A percentile compares a stretch with the other conserved stretches of the same genome.
Conservation (phyloP, 2,888 invertebrate genomes). For the Drosophila pseudotalamancana region DNA sequence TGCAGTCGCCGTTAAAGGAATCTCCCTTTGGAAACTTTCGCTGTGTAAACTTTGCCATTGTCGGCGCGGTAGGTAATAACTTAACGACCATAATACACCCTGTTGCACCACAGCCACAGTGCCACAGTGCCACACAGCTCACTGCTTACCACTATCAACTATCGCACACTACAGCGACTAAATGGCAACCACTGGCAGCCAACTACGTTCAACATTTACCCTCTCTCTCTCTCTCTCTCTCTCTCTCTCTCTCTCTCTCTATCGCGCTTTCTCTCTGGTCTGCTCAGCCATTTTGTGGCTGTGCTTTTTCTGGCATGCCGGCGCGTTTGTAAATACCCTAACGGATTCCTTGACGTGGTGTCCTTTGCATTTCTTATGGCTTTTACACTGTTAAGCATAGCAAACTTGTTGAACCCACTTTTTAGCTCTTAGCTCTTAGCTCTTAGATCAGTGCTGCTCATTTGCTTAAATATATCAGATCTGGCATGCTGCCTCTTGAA, state of each 20-base stretch:
- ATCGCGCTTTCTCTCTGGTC: background rate
- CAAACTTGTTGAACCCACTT: no score
- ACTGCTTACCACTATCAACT: constrained; percentile 44
- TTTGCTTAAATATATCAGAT: no score
- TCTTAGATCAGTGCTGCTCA: no score
- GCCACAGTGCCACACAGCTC: no score
- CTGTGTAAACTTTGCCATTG: constrained; percentile 77
- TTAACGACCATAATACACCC: constrained; percentile 81
- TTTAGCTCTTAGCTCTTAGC: no score
- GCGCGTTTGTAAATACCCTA: constrained; percentile 40
- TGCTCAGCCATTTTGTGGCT: constrained; percentile 32
- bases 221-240: background rate
- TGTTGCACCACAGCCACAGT: constrained; percentile 70
- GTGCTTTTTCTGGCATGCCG: constrained; percentile 49
- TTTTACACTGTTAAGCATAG: background rate
- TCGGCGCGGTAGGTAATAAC: constrained; percentile 70
- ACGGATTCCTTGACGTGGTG: constrained; percentile 3
- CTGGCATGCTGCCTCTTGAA: no score
- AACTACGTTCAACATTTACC: constrained; percentile 31
- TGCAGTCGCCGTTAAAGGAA: constrained; percentile 61
- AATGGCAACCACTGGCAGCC: constrained; percentile 38
- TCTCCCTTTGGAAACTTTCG: constrained; percentile 70
- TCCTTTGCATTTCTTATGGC: background rate
- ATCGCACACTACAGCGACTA: constrained; percentile 34
- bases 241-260: background rate